phyloP scores from a whole-genome alignment of 1,140 invertebrate genomes.

The Asbolus verrucosus region DNA sequence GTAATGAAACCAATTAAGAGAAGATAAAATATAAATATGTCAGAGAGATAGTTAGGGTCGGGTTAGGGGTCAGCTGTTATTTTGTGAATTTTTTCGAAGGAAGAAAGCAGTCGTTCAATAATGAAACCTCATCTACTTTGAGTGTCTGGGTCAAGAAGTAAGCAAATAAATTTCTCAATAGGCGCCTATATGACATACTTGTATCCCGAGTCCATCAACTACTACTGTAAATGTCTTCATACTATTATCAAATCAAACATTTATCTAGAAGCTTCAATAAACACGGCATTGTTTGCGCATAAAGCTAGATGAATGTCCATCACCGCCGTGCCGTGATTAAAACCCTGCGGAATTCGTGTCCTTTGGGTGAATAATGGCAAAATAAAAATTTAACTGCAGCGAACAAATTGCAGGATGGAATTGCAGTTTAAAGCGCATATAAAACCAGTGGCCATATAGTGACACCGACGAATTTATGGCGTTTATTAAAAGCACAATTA shows the following conservation, averaged over 20 bases:
- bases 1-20: slow-evolving; percentile 1
- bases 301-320: slow-evolving; percentile 15
- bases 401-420: slow-evolving; percentile 3
- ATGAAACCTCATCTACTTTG: neutral
- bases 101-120: slow-evolving; percentile 31
- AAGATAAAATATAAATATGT: slow-evolving; percentile 26
- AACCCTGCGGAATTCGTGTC: neutral
- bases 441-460: slow-evolving; percentile 22
- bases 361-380: slow-evolving; percentile 3
- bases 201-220: slow-evolving; percentile 22
- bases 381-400: slow-evolving; percentile 22
- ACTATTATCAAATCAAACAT: slow-evolving; percentile 34
- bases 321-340: slow-evolving; percentile 2
- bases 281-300: slow-evolving; percentile 23
- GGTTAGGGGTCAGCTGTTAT: neutral
- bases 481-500: slow-evolving; percentile 35
- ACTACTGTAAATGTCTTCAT: slow-evolving; percentile 23
- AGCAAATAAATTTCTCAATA: slow-evolving; percentile 33
- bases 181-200: slow-evolving; percentile 33
- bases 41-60: slow-evolving; percentile 3
- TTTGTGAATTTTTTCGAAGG: slow-evolving; percentile 14
- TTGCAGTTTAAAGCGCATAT: slow-evolving; percentile 12
- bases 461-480: slow-evolving; percentile 14
- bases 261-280: slow-evolving; percentile 39
- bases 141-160: slow-evolving; percentile 32